Evolutionary conservation across 2,888 invertebrate species (phyloP).

Genomic region (Melolontha melolontha): DNA sequence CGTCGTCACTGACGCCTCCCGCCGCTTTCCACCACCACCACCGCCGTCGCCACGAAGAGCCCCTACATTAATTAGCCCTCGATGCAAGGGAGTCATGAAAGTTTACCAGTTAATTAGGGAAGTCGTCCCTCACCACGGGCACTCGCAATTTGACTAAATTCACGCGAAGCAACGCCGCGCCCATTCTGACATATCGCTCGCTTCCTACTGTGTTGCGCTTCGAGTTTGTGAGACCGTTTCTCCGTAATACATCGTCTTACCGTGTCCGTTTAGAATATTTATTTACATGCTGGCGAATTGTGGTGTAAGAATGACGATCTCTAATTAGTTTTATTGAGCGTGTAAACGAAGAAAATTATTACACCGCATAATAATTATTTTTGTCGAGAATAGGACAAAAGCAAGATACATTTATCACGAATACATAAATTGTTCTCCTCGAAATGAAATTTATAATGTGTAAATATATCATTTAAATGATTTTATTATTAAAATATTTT

Average conservation of each 20-base stretch:
- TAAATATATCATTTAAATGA: no score
- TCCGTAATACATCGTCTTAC: conserved; percentile 34
- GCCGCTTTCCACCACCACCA: conserved; percentile 25
- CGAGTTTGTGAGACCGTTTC: conserved; percentile 21
- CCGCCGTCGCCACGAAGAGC: conserved; percentile 45
- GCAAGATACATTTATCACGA: no score
- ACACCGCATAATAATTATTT: conserved; percentile 4
- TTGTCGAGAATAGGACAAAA: background rate
- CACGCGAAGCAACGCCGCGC: conserved; percentile 36
- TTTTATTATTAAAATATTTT: no score
- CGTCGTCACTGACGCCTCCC: conserved; percentile 45
- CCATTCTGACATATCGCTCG: conserved; percentile 30
- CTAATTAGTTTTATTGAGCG: conserved; percentile 36
- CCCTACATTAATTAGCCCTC: conserved; percentile 65
- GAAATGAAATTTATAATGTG: no score
- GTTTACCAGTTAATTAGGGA: conserved; percentile 68
- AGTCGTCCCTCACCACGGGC: conserved; percentile 56
- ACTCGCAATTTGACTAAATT: conserved; percentile 45
- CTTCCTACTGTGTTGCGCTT: conserved; percentile 30
- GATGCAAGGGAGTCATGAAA: conserved; percentile 65
- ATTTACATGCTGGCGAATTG: conserved; percentile 19
- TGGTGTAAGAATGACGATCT: conserved; percentile 20
- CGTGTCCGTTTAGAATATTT: conserved; percentile 18
- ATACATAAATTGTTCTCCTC: no score
- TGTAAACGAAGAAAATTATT: conserved; percentile 12